Percentiles rank a stretch among this genome's conserved stretches.
These are phyloP conservation scores for Saxidomus purpurata DNA, from an alignment of 1,140 invertebrate species.

Conservation along the genomic window DNA sequence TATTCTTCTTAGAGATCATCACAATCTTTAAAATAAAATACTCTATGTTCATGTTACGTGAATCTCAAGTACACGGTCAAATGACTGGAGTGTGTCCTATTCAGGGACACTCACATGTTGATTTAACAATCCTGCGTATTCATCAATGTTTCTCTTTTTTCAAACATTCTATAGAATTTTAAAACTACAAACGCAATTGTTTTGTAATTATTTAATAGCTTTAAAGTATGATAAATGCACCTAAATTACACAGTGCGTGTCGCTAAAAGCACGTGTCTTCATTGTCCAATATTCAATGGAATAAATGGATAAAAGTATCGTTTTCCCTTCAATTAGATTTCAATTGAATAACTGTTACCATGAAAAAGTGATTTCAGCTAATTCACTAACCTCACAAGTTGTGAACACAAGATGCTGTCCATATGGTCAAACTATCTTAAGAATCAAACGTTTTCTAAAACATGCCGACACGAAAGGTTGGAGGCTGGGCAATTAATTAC, in stretches of 20 bases:
- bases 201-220: conserved; percentile 52
- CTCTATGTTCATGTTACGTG: no score
- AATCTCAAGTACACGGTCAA: no score
- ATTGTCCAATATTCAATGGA: conserved; percentile 38
- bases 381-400: conserved; percentile 48
- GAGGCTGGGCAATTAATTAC: conserved; percentile 52
- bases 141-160: background rate
- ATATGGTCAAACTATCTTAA: conserved; percentile 52
- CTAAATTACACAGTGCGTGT: conserved; percentile 29
- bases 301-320: conserved; percentile 22
- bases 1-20: no score
- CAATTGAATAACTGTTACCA: conserved; percentile 36
- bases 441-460: conserved; percentile 23
- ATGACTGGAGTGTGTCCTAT: no score
- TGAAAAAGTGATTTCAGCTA: conserved; percentile 14
- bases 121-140: background rate
- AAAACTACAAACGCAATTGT: conserved; percentile 34
- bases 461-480: background rate
- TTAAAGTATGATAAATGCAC: conserved; percentile 58
- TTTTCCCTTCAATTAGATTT: conserved; percentile 23
- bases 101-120: no score
- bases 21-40: no score
- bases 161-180: background rate
- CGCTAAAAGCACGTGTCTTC: conserved; percentile 38
- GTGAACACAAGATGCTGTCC: conserved; percentile 8